Evolutionary conservation across 2,113 vertebrate species (phyloP).

Genomic region (Paradoxurus hermaphroditus): DNA sequence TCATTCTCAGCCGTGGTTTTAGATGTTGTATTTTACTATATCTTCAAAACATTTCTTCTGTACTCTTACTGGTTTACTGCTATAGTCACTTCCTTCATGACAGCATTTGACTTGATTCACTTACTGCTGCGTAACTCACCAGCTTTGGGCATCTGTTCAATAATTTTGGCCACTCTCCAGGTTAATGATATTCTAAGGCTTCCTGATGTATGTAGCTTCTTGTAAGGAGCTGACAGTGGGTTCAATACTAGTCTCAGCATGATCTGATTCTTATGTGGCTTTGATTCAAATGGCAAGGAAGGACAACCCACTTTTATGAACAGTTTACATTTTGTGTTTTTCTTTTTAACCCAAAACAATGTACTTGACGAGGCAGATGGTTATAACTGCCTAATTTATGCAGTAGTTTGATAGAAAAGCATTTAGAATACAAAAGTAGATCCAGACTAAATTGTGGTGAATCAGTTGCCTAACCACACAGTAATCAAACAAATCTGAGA

Average conservation of each 20-base stretch:
- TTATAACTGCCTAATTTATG: conserved; percentile 5
- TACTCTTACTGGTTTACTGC: background rate
- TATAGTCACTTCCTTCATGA: conserved; percentile 27
- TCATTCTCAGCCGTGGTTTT: background rate
- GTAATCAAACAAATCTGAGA: conserved; percentile 24
- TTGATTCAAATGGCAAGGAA: conserved; percentile 41
- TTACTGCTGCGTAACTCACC: background rate
- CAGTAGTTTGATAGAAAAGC: conserved; percentile 23
- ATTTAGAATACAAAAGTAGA: conserved; percentile 2
- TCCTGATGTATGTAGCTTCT: background rate
- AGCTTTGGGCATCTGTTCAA: background rate
- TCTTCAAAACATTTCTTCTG: background rate
- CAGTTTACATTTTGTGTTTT: background rate
- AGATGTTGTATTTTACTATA: background rate
- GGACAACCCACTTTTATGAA: conserved; percentile 8
- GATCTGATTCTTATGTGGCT: background rate
- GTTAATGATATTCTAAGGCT: background rate
- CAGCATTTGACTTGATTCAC: background rate
- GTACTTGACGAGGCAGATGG: conserved; percentile 10
- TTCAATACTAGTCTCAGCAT: background rate
- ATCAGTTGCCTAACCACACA: background rate
- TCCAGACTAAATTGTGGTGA: background rate
- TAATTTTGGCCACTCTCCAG: background rate
- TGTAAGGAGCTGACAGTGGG: background rate
- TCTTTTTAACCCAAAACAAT: background rate